Evolutionary conservation across 2,888 invertebrate species (phyloP), one percentile per base, ranked within the genome.

Genomic region (Adela reaumurella): DNA sequence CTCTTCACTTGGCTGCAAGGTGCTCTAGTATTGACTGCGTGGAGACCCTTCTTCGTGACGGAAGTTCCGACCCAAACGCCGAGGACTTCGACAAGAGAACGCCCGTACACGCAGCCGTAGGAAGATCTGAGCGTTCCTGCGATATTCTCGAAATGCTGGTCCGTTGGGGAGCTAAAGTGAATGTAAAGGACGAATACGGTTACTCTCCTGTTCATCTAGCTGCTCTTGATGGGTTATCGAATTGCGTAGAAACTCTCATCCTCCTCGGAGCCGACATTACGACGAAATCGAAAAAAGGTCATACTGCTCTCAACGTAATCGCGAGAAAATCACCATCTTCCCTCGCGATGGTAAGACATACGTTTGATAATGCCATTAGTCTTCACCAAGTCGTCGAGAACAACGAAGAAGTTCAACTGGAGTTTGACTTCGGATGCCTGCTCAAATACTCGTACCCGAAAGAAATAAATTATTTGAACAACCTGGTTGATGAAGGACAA

Each of bases 401-500:
- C 0, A 89, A 89, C 57, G 84, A 90, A 46, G 92, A 92, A 68
- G 89, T 91, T 10, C 90, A 92, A 64, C 71, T 92, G 18, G 86
- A 91, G 58, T 79, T 92, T 51, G 92, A 92, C 65, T 92, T 92
- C 61, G 85, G 92, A 49, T 87, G 89, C 58, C 74, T 93, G 46
- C 63, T 92, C 43, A 91, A 92, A 62, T 90, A 91, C 66, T 89
- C 90, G 53, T 89, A 90, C 65, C 89, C 90, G 1, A 83, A 90
- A 19, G 93, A 94, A 72, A 92, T 92, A 17, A 89, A 90, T 53
- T 92, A 93, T 66, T 73, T 94, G 50, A 92, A 92, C 58, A 92
- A 90, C 20, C 88, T 93, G 58, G 87, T 94, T 19, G 91, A 92
- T 61, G 92, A 92, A 69, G 92, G 93, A 0, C 93, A 93, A 63